Evolutionary conservation across 2,113 vertebrate genomes (phyloP).

Genomic region (Abramis brama): DNA sequence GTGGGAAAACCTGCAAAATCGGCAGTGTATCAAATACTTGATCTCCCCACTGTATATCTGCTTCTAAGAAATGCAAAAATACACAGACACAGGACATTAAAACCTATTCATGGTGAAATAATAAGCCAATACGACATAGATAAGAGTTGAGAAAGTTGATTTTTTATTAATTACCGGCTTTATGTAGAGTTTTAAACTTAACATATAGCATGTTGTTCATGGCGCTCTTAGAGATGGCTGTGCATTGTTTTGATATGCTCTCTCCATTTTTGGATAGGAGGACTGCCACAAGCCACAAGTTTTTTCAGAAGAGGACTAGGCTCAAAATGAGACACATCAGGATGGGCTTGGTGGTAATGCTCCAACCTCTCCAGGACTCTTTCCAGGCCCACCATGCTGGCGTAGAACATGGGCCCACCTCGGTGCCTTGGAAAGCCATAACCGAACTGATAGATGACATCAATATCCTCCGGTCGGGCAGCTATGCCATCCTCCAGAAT

Average conservation of each 20-base stretch:
- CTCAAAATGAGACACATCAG: conserved; percentile 79
- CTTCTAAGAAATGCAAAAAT: not conserved
- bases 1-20: too few species aligned
- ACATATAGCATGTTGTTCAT: not conserved
- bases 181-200: not conserved
- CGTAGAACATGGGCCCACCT: conserved; percentile 93
- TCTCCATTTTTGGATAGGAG: conserved; percentile 84
- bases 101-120: not conserved
- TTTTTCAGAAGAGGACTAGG: conserved; percentile 83
- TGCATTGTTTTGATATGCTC: conserved; percentile 65
- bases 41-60: not conserved
- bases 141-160: not conserved
- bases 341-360: conserved; percentile 78
- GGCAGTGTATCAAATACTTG: too few species aligned
- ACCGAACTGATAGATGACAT: conserved; percentile 86
- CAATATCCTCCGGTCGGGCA: conserved; percentile 85
- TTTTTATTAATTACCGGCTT: conserved; percentile 18
- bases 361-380: conserved; percentile 81
- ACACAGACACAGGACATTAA: not conserved
- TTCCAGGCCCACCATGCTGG: conserved; percentile 80
- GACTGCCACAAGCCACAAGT: conserved; percentile 83
- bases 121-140: not conserved
- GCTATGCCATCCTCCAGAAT: conserved; percentile 88
- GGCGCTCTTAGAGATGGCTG: conserved; percentile 78
- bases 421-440: conserved; percentile 87